Base-by-base conservation (phyloP, 2,797 vertebrate species). In the Enteromius afrohamiltoni region DNA sequence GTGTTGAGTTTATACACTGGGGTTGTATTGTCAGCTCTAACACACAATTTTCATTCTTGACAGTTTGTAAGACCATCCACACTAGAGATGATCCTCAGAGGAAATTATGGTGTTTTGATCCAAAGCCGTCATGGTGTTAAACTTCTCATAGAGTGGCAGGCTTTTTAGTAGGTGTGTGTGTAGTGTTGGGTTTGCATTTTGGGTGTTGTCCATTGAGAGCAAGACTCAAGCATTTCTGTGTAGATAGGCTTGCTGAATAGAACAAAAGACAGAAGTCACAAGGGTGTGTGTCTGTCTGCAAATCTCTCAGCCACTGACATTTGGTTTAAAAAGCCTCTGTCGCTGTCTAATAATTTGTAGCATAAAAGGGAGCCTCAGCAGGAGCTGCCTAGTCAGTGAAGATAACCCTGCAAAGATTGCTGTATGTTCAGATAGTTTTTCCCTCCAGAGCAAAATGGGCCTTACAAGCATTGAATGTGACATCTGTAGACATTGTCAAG, bases 401-500 rank as follows among this genome's bases (percentile, higher is more conserved):
- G 67, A 79, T 84, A 74, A 73, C 55, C 67, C 60, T 37, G 29
- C 42, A 79, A 5, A 29, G 49, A 53, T 65, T 64, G 6, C 47
- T 78, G 71, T 58, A 37, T 82, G 19, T 69, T 82, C 23, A 0
- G 4, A 70, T 60, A 64, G 42, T 51, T 68, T 51, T 67, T 45
- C 19, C 29, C 53, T 55, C 47, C n/a, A 45, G 37, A 67, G 55
- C 53, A 79, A 37, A 45, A 69, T 40, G 4, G 37, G 55, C 11
- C 62, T 79, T 51, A 45, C 34, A 68, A 60, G 64, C n/a, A 37
- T 58, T 10, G 55, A 67, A 45, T 51, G 42, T 77, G 83, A 83
- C 83, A 77, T 83, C 69, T 77, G 21, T 37, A 45, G 75, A 84
- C 60, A 42, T 79, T 83, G 78, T 79, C 80, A 80, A 65, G 71